Conservation (phyloP, 2,797 vertebrate genomes). For the Sebastes flavidus region DNA sequence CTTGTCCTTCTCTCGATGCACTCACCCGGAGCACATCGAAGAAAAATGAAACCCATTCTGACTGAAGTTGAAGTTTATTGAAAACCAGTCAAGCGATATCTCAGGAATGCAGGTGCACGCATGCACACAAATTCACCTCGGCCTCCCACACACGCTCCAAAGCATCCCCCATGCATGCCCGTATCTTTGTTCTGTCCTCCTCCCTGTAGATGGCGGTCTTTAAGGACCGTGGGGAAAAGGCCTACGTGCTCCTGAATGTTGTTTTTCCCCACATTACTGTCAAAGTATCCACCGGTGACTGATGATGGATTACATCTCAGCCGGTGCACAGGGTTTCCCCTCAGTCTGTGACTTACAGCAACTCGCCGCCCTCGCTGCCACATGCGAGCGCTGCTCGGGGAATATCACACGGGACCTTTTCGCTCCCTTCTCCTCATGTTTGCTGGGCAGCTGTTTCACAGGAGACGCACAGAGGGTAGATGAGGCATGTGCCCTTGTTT, state of each 20-base stretch:
- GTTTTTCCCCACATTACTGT: constrained; percentile 70
- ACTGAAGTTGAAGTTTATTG: constrained; percentile 33
- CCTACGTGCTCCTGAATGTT: constrained; percentile 54
- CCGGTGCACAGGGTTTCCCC: constrained; percentile 41
- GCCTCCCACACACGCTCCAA: not conserved
- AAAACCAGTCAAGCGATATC: constrained; percentile 37
- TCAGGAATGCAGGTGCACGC: constrained; percentile 16
- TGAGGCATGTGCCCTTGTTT: constrained; percentile 59
- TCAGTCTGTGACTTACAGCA: constrained; percentile 51
- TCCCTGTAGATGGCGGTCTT: constrained; percentile 31
- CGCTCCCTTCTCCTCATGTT: constrained; percentile 41
- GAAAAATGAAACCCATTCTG: constrained; percentile 36
- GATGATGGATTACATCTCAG: constrained; percentile 73
- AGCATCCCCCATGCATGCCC: not conserved
- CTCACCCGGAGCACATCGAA: constrained; percentile 16
- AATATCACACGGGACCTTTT: constrained; percentile 56
- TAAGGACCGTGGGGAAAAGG: constrained; percentile 19
- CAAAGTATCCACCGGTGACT: constrained; percentile 66
- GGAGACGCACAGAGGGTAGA: constrained; percentile 30
- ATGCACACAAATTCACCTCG: constrained; percentile 6
- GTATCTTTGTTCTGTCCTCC: constrained; percentile 26
- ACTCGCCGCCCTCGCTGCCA: constrained; percentile 39
- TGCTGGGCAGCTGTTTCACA: constrained; percentile 54
- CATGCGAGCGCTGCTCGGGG: constrained; percentile 50
- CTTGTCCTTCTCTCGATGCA: constrained; percentile 3